phyloP scores from a whole-genome alignment of 2,797 vertebrate genomes.

The Sebastes taczanowskii region DNA sequence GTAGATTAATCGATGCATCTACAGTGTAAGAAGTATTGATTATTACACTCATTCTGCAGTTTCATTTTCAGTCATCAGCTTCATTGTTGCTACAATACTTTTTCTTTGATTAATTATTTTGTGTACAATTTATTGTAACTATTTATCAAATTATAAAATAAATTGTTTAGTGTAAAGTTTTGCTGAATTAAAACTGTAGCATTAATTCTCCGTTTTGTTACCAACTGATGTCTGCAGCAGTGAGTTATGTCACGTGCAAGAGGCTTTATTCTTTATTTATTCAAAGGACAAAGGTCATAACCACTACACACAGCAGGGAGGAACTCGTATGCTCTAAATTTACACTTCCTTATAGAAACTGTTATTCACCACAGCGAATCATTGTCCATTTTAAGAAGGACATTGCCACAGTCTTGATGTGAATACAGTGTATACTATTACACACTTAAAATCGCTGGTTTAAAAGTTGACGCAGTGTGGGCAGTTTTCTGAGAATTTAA shows the following conservation, averaged over 20 bases:
- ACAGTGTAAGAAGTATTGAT: too few relatives aligned
- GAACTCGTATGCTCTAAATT: not conserved
- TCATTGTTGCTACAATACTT: not conserved
- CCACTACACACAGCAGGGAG: not conserved
- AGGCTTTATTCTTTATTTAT: not conserved
- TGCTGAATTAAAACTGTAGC: not conserved
- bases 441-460: not conserved
- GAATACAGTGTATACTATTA: not conserved
- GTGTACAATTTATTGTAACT: not conserved
- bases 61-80: not conserved
- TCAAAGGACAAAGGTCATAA: constrained; percentile 33
- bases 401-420: not conserved
- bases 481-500: not conserved
- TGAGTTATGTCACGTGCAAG: not conserved
- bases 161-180: not conserved
- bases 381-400: not conserved
- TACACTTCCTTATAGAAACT: not conserved
- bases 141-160: not conserved
- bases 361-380: not conserved
- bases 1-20: too few relatives aligned
- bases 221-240: not conserved
- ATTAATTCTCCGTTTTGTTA: not conserved
- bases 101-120: not conserved
- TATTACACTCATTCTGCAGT: not conserved
- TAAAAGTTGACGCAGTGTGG: not conserved